A percentile compares a stretch with the other conserved stretches of the same genome.
These are phyloP conservation scores for Heterodera filipjevi DNA, from an alignment of 2,888 invertebrate genomes.

Conservation along the genomic window DNA sequence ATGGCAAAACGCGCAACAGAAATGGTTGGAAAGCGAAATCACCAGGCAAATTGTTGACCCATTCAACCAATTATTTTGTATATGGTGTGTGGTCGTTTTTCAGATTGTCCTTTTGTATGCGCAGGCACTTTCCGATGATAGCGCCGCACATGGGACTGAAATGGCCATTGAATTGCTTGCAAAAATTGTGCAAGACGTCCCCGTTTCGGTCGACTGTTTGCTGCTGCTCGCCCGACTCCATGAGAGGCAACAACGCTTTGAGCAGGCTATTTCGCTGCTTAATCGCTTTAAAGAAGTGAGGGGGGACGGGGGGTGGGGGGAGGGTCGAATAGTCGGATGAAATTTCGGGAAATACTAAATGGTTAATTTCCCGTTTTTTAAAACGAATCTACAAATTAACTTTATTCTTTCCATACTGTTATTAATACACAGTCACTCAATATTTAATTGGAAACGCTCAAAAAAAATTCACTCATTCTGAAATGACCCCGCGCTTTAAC, in stretches of 20 bases:
- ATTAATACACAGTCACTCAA: too few species aligned
- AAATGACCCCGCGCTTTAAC: too few species aligned
- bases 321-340: too few species aligned
- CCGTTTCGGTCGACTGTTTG: constrained; percentile 23
- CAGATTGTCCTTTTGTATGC: constrained; percentile 20
- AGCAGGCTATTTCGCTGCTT: constrained; percentile 32
- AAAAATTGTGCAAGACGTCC: constrained; percentile 25
- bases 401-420: too few species aligned
- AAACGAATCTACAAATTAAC: too few species aligned
- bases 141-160: constrained; percentile 9
- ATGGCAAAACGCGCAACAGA: constrained; percentile 30
- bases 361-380: too few species aligned
- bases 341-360: too few species aligned
- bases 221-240: constrained; percentile 30
- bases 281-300: constrained; percentile 27
- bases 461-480: too few species aligned
- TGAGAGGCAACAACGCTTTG: constrained; percentile 32
- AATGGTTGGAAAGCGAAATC: constrained; percentile 31
- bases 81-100: not conserved
- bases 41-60: not conserved
- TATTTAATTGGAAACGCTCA: too few species aligned
- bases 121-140: constrained; percentile 27
- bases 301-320: not conserved
- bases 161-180: constrained; percentile 27
- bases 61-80: not conserved